These are phyloP conservation scores for Rhynchomys soricoides DNA, from an alignment of 2,113 vertebrate genomes.

Conservation along the genomic window DNA sequence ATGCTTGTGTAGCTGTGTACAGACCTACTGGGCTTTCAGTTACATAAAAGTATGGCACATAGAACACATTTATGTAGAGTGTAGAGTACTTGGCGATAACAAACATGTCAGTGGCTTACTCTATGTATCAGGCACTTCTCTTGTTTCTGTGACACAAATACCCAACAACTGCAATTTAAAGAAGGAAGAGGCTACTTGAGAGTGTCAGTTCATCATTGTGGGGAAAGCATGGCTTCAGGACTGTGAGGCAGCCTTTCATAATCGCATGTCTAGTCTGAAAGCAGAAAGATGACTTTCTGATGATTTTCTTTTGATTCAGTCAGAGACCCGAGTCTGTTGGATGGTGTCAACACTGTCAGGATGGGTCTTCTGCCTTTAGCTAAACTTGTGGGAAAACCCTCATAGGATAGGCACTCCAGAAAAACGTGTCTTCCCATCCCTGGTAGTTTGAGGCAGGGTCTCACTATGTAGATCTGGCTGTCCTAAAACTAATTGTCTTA, in stretches of 20 bases:
- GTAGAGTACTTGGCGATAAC: not conserved
- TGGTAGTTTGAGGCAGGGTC: not conserved
- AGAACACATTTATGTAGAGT: not conserved
- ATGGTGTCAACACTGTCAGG: not conserved
- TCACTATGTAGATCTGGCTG: not conserved
- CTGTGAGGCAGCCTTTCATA: not conserved
- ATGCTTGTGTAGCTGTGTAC: not conserved
- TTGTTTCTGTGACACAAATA: no score
- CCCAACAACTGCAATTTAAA: no score
- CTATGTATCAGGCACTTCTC: no score
- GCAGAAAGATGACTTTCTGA: not conserved
- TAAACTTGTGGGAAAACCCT: not conserved
- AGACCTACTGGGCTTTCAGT: not conserved
- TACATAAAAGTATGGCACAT: not conserved
- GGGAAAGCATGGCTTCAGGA: no score
- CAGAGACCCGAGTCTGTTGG: not conserved
- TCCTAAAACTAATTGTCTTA: not conserved
- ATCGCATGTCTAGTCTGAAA: not conserved
- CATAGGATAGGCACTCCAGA: not conserved
- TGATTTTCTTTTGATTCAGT: not conserved
- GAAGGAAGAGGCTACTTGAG: no score
- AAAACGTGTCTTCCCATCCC: not conserved
- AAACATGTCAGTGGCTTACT: not conserved
- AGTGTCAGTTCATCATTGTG: no score
- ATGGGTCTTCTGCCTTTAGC: not conserved